Conservation (phyloP, 2,113 vertebrate genomes). For the Amblyopsis rosae region DNA sequence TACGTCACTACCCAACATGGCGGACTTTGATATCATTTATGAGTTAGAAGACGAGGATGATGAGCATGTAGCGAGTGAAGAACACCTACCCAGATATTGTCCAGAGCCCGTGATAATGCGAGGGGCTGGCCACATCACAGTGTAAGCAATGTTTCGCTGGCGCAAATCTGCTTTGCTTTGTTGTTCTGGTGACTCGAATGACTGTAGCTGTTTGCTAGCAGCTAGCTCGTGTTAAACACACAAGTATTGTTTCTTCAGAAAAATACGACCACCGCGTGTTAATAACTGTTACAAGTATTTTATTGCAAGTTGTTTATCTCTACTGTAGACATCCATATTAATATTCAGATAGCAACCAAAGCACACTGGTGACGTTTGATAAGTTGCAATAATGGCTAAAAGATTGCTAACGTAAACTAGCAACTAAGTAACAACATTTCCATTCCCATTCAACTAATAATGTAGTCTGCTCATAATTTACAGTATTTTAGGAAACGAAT, state of each 20-base stretch:
- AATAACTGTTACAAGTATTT: not conserved
- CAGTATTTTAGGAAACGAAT: not conserved
- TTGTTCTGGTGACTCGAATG: slow-evolving; percentile 23
- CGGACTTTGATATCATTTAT: slow-evolving; percentile 98
- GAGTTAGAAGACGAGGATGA: slow-evolving; percentile 94
- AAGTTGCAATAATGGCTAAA: slow-evolving; percentile 4
- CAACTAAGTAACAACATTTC: not conserved
- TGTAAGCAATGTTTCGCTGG: slow-evolving; percentile 81
- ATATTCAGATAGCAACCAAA: too few species aligned
- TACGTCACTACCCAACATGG: slow-evolving; percentile 96
- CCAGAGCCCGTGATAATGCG: slow-evolving; percentile 94
- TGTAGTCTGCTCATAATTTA: not conserved
- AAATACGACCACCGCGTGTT: too few species aligned
- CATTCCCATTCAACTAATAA: not conserved
- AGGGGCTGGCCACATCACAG: slow-evolving; percentile 95
- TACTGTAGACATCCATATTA: not conserved
- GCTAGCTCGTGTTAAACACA: slow-evolving; percentile 55
- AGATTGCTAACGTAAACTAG: not conserved
- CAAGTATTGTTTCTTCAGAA: slow-evolving; percentile 23
- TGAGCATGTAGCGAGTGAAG: slow-evolving; percentile 88
- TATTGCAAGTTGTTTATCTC: not conserved
- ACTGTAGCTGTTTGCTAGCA: not conserved
- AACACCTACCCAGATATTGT: slow-evolving; percentile 85
- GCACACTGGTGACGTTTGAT: too few species aligned
- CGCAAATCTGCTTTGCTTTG: slow-evolving; percentile 22